Evolutionary conservation across 2,113 vertebrate species (phyloP), one percentile per base, ranked within the genome.

Genomic region (Pseudorectes ferrugineus): DNA sequence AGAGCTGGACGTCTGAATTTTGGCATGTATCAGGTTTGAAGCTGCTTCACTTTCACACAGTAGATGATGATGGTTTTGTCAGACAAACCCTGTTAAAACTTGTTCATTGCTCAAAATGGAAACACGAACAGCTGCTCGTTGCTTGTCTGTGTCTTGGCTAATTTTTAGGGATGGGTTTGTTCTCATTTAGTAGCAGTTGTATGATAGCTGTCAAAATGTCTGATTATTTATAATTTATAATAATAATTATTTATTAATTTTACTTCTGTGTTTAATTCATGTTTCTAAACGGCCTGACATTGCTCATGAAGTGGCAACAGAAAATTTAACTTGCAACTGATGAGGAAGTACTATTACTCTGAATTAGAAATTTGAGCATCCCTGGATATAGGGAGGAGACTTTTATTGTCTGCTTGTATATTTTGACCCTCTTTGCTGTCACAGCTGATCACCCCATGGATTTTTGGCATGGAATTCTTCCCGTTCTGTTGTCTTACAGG

Each of bases 111-210:
- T 88, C 49, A 49, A n/a, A 80, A 65, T 62, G 38, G 72, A 73
- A 61, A 42, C 45, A 31, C 0, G 3, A 72, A 36, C 52, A 88
- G 63, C 72, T 95, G 67, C 67, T 95, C 4, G 0, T 80, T 78
- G n/a, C 79, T 92, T 76, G 11, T 43, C 74, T 9, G 2, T 74
- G 18, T 58, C 62, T 79, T 76, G 51, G 24, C 33, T n/a, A 29
- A 35, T 86, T 83, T 86, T 79, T 65, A n/a, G 42, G 35, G 54
- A 31, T 87, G 45, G 3, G 11, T 91, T 93, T 74, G 22, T 71
- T 92, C 65, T 77, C 51, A 51, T 85, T 85, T 89, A 43, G 73
- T 81, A 62, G 42, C 25, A 78, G 46, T 88, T 75, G 42, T 78
- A 61, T 42, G 54, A 83, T 86, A 11, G 8, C 26, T 61, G 48